Base-by-base conservation (phyloP, 2,888 invertebrate genomes). In the Sesia apiformis region DNA sequence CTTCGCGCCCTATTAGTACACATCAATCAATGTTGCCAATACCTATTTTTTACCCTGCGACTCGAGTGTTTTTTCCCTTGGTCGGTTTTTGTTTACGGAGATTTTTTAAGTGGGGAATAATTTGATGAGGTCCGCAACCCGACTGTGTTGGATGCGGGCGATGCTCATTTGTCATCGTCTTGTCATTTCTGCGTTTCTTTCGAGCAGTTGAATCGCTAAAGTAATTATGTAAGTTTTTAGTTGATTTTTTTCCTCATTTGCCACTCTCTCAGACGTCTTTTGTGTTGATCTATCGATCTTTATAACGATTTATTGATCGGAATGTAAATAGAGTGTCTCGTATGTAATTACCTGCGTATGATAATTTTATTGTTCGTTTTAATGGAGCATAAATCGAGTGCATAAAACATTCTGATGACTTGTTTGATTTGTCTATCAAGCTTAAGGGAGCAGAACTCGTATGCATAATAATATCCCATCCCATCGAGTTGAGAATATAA, bases 21-120 rank as follows among this genome's bases (percentile, higher is more conserved):
- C 89, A 89, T 89, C 89, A 89, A 89, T 89, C 89, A 89, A 89
- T 87, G 88, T 88, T 89, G 89, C 88, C 89, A 89, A 89, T 89
- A 88, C 84, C 83, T 87, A 87, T 87, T 88, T 89, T 88, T 89
- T 88, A 82, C 74, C 77, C 77, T 62, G 70, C 64, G 72, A 78
- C 78, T 78, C 69, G 69, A 78, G 74, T 81, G 74, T 85, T 88
- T 87, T 83, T 83, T 81, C 76, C 76, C 72, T 77, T 74, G 73
- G 68, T 71, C 76, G 76, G 82, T 88, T 88, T 89, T 89, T 88
- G 87, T 88, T 88, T 88, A 84, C 82, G 82, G 73, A 81, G 85
- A 86, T 87, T 88, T 88, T 88, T 89, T 85, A 86, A 87, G 86
- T 84, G 84, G 81, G 87, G 86, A 85, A 88, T 88, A 87, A 88